A percentile compares a stretch with the other conserved stretches of the same genome.
Evolutionary conservation across 1,140 invertebrate species (phyloP).

Genomic region (Drosophila nigrodunni): DNA sequence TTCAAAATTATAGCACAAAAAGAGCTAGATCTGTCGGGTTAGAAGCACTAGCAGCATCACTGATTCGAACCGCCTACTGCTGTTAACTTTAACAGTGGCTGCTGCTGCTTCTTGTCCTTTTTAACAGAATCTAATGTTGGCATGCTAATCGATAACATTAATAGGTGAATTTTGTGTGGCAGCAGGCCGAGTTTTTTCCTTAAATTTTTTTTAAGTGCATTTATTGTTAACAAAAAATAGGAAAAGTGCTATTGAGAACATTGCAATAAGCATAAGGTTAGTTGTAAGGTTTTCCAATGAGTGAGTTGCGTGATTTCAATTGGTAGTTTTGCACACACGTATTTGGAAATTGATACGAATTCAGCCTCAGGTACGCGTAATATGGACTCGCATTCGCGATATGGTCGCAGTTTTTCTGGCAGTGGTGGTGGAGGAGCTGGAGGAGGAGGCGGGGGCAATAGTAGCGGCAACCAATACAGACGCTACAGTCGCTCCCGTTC

Average conservation of each 20-base stretch:
- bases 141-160: background rate
- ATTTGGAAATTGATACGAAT: conserved; percentile 38
- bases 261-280: background rate
- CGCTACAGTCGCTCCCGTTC: conserved; percentile 68
- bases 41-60: too few species aligned
- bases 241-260: background rate
- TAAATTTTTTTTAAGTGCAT: conserved; percentile 24
- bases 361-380: conserved; percentile 47
- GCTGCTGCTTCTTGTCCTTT: too few species aligned
- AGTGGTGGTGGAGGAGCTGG: conserved; percentile 34
- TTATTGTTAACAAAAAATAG: conserved; percentile 13
- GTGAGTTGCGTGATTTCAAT: conserved; percentile 29
- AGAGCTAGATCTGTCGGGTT: too few species aligned
- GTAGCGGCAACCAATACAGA: conserved; percentile 47
- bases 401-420: conserved; percentile 61
- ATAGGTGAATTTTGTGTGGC: conserved; percentile 17
- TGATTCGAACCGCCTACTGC: too few species aligned
- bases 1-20: too few species aligned
- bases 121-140: too few species aligned
- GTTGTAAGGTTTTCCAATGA: conserved; percentile 20
- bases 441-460: conserved; percentile 39
- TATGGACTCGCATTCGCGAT: conserved; percentile 69
- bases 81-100: too few species aligned
- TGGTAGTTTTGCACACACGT: conserved; percentile 12
- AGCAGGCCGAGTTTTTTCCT: conserved; percentile 37